Conservation (phyloP, 2,113 vertebrate genomes). For the Axis porcinus region DNA sequence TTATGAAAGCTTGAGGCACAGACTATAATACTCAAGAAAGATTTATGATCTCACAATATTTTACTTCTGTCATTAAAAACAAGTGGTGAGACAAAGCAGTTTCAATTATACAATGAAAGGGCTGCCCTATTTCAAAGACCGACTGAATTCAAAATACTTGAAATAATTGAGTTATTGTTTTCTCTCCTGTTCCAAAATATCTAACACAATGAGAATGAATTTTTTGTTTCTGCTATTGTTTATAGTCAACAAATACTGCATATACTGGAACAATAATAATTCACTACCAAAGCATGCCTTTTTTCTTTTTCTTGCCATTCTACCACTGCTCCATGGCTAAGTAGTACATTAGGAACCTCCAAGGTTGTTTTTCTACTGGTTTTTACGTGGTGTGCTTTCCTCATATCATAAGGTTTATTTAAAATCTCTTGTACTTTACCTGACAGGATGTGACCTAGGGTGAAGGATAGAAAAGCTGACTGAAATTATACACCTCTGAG, state of each 20-base stretch:
- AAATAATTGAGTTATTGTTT: slow-evolving; percentile 37
- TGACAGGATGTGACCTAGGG: slow-evolving; percentile 11
- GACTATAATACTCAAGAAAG: slow-evolving; percentile 32
- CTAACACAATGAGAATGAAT: background rate
- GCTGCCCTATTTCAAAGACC: slow-evolving; percentile 29
- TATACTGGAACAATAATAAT: slow-evolving; percentile 18
- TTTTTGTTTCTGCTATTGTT: slow-evolving; percentile 19
- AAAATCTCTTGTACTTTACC: background rate
- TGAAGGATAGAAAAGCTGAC: slow-evolving; percentile 28
- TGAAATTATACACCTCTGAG: slow-evolving; percentile 28
- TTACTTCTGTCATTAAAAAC: slow-evolving; percentile 55
- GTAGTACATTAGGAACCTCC: background rate
- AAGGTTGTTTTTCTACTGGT: background rate
- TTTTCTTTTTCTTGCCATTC: background rate
- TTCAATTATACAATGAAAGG: slow-evolving; percentile 35
- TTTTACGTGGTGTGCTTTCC: background rate
- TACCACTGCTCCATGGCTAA: background rate
- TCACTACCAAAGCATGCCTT: background rate
- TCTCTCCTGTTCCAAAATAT: slow-evolving; percentile 35
- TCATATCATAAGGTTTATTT: slow-evolving; percentile 16
- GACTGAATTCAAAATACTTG: slow-evolving; percentile 40
- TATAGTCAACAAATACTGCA: slow-evolving; percentile 38
- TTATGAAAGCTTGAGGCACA: slow-evolving; percentile 34
- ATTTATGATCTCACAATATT: slow-evolving; percentile 36
- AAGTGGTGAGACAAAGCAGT: slow-evolving; percentile 42